Evolutionary conservation across 2,888 invertebrate species (phyloP).

Genomic region (Leptodirus hochenwartii): DNA sequence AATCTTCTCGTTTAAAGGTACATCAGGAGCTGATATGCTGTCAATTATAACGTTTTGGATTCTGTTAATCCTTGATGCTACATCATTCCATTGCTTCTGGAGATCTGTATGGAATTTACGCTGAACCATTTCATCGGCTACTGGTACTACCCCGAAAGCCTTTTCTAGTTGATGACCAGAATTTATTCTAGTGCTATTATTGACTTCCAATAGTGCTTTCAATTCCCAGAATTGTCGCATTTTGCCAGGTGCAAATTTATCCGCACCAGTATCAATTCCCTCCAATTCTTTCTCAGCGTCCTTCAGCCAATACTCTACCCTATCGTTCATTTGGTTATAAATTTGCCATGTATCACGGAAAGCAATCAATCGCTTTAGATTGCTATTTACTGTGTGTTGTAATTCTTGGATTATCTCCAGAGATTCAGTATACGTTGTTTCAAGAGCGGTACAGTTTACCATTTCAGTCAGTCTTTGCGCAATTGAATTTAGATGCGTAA

Average conservation of each 20-base stretch:
- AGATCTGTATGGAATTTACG: slow-evolving; percentile 60
- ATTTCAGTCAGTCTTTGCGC: slow-evolving; percentile 57
- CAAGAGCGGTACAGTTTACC: slow-evolving; percentile 54
- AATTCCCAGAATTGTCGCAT: slow-evolving; percentile 77
- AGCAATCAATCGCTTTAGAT: slow-evolving; percentile 48
- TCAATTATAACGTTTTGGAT: slow-evolving; percentile 50
- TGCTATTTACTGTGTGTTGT: slow-evolving; percentile 57
- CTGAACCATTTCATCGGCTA: slow-evolving; percentile 72
- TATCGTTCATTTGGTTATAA: slow-evolving; percentile 54
- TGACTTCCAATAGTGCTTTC: slow-evolving; percentile 71
- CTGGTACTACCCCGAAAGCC: slow-evolving; percentile 56
- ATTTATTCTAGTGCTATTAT: slow-evolving; percentile 58
- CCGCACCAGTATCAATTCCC: slow-evolving; percentile 41
- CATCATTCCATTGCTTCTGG: slow-evolving; percentile 55
- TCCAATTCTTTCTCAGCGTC: slow-evolving; percentile 53
- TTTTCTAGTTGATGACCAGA: slow-evolving; percentile 57
- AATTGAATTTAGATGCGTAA: slow-evolving; percentile 51
- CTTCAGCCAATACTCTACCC: slow-evolving; percentile 59
- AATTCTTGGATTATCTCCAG: slow-evolving; percentile 52
- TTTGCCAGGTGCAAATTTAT: slow-evolving; percentile 44
- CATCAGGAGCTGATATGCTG: slow-evolving; percentile 52
- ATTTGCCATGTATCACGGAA: slow-evolving; percentile 64
- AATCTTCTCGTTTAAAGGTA: slow-evolving; percentile 57
- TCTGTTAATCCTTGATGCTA: slow-evolving; percentile 42
- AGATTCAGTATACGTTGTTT: slow-evolving; percentile 53